Base-by-base conservation (phyloP, 2,888 invertebrate genomes). In the Sesia bembeciformis region DNA sequence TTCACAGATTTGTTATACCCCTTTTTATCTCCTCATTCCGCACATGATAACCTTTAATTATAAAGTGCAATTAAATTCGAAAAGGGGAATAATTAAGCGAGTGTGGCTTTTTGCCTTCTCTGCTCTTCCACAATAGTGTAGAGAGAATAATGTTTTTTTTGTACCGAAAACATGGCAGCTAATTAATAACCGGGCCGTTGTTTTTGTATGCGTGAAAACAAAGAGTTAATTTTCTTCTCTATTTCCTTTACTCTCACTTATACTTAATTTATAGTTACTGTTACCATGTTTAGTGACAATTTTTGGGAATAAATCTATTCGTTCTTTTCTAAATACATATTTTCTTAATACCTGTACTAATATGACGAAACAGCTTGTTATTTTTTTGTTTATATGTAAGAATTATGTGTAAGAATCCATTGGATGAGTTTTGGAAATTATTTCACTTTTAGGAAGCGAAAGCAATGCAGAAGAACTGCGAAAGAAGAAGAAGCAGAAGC, bases 181-280 rank as follows among this genome's bases (percentile, higher is more conserved):
- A 74, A 74, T 72, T 67, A 76, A 74, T 75, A 74, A 74, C 68
- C 68, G 59, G 62, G 61, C 62, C 66, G 70, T 70, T 70, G 70
- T 70, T 66, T 64, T 61, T 60, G 58, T 56, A 63, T 59, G 60
- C 55, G 58, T 59, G 63, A 58, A 59, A 70, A 74, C 70, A 74
- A 76, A 75, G 76, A 75, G 77, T 72, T 76, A 72, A 78, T 74
- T 76, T 65, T 64, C 67, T 67, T 64, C 61, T 61, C 53, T 58
- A 57, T 59, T 58, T 60, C 61, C 59, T 56, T 59, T 59, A 58
- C 59, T 57, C 54, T n/a, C 40, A 41, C 39, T 38, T 39, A 40
- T 57, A 56, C 56, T 56, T 57, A 56, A 59, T 59, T 59, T 57
- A 57, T 55, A 57, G 56, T 51, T 52, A 40, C 8, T 51, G 53